These are phyloP conservation scores for Prunella fulvescens DNA, from an alignment of 2,113 vertebrate genomes.

Conservation along the genomic window DNA sequence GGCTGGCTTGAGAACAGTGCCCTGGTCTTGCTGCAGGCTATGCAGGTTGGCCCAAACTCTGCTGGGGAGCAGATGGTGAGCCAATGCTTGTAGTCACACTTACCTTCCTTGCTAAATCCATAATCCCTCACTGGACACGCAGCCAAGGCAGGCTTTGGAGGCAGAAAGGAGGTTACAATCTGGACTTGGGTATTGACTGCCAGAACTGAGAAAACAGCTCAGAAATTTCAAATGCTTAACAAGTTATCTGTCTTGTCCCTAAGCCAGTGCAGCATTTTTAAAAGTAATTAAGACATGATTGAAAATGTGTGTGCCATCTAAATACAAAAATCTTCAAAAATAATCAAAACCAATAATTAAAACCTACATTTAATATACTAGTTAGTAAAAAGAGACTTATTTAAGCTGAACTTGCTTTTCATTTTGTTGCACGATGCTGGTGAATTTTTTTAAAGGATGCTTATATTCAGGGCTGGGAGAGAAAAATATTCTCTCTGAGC, in stretches of 20 bases:
- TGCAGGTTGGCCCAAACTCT: slow-evolving; percentile 99
- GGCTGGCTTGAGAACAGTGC: slow-evolving; percentile 90
- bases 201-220: slow-evolving; percentile 95
- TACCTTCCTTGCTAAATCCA: slow-evolving; percentile 99
- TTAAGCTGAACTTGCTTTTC: slow-evolving; percentile 60
- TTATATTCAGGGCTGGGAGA: slow-evolving; percentile 49
- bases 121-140: slow-evolving; percentile 99
- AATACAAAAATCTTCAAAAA: slow-evolving; percentile 81
- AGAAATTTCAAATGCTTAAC: slow-evolving; percentile 99
- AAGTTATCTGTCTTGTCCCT: slow-evolving; percentile 99
- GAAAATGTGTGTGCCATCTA: slow-evolving; percentile 89
- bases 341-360: slow-evolving; percentile 80
- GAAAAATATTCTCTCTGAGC: slow-evolving; percentile 37
- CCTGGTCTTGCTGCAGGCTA: slow-evolving; percentile 99
- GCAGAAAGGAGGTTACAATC: slow-evolving; percentile 99
- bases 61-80: slow-evolving; percentile 99
- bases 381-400: slow-evolving; percentile 59
- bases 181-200: slow-evolving; percentile 92
- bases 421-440: neutral
- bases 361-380: slow-evolving; percentile 73
- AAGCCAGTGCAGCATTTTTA: slow-evolving; percentile 95
- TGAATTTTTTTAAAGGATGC: slow-evolving; percentile 3
- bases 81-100: slow-evolving; percentile 99
- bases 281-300: slow-evolving; percentile 99
- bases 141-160: slow-evolving; percentile 99